Evolutionary conservation across 2,797 vertebrate genomes (phyloP).

Genomic region (Rhinichthys osculus): DNA sequence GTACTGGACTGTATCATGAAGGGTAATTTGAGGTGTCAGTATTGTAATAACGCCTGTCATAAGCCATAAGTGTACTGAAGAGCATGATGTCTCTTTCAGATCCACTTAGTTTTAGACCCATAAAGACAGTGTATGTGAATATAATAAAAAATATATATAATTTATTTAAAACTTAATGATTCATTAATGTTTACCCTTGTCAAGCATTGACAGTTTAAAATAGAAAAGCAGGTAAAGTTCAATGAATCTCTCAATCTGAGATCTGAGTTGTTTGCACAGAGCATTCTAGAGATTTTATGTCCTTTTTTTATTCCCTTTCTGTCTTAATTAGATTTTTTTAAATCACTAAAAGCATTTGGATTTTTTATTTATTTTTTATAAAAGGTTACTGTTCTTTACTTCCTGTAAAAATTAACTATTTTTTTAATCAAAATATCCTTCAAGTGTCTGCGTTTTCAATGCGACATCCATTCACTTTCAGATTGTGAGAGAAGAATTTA

Average conservation of each 20-base stretch:
- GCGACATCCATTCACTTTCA: neutral
- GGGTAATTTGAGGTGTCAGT: conserved; percentile 42
- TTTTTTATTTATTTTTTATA: too few species aligned
- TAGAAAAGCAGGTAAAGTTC: neutral
- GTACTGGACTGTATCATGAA: conserved; percentile 30
- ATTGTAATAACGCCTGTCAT: conserved; percentile 38
- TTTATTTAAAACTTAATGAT: neutral
- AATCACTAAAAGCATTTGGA: neutral
- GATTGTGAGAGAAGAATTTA: neutral
- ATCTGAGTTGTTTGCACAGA: neutral
- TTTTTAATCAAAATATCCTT: neutral
- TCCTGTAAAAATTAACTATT: neutral
- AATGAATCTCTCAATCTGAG: neutral
- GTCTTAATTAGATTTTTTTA: neutral
- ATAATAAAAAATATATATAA: neutral
- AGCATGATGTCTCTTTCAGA: conserved; percentile 25
- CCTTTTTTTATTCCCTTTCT: neutral
- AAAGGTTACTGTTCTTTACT: neutral
- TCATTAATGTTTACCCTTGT: conserved; percentile 8
- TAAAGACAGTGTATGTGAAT: neutral
- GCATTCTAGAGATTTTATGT: neutral
- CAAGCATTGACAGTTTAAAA: conserved; percentile 9
- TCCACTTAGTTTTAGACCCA: conserved; percentile 1
- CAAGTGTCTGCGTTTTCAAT: conserved; percentile 1
- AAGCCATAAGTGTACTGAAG: conserved; percentile 38